A percentile compares a stretch with the other conserved stretches of the same genome.
These are phyloP conservation scores for Herminia tarsipennalis DNA, from an alignment of 2,888 invertebrate genomes.

Conservation along the genomic window DNA sequence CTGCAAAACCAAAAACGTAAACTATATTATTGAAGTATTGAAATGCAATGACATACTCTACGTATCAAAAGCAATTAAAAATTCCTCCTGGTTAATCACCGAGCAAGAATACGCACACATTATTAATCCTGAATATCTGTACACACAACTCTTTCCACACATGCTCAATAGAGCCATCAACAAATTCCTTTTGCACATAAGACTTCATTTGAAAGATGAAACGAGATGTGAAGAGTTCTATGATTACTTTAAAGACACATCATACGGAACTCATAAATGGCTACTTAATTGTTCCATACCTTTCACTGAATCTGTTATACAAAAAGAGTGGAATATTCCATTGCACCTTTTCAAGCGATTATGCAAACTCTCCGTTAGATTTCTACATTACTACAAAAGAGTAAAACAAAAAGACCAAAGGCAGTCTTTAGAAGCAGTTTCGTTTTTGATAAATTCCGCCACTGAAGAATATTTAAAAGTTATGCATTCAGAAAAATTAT, in stretches of 20 bases:
- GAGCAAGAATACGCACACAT: slow-evolving; percentile 62
- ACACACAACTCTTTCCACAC: slow-evolving; percentile 55
- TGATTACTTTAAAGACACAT: slow-evolving; percentile 47
- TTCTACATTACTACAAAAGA: slow-evolving; percentile 44
- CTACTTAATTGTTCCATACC: slow-evolving; percentile 62
- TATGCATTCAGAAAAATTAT: slow-evolving; percentile 36
- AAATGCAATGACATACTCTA: slow-evolving; percentile 67
- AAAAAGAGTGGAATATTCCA: slow-evolving; percentile 45
- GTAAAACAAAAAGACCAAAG: neutral
- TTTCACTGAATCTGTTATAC: slow-evolving; percentile 55
- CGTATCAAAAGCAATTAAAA: slow-evolving; percentile 65
- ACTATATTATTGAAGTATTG: slow-evolving; percentile 59
- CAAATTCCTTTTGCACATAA: slow-evolving; percentile 62
- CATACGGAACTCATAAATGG: slow-evolving; percentile 60
- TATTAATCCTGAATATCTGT: slow-evolving; percentile 65
- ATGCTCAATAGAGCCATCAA: slow-evolving; percentile 64
- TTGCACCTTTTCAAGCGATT: slow-evolving; percentile 49
- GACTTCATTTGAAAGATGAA: slow-evolving; percentile 62
- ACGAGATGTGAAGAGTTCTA: slow-evolving; percentile 65
- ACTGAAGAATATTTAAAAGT: slow-evolving; percentile 53
- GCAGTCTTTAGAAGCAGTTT: slow-evolving; percentile 7
- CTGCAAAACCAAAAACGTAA: slow-evolving; percentile 51
- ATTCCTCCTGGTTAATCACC: slow-evolving; percentile 65
- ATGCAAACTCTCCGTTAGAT: slow-evolving; percentile 53
- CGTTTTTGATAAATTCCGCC: slow-evolving; percentile 45